Base-by-base conservation (phyloP, 2,888 invertebrate genomes). In the Plagodis pulveraria region DNA sequence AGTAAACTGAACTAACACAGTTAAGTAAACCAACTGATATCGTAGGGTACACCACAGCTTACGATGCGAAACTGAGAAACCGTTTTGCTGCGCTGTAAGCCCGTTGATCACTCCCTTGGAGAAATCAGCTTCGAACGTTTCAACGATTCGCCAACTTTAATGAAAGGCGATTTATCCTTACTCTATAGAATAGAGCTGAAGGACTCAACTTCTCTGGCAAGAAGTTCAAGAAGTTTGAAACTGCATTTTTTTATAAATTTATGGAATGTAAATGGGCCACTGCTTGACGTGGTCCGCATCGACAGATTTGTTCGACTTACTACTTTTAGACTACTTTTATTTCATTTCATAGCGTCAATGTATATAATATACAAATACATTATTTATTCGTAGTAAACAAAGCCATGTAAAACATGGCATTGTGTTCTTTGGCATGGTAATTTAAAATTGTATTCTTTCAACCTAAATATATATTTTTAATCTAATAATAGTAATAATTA, bases 151-250 rank as follows among this genome's bases (percentile, higher is more conserved):
- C 46, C 53, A 12, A 34, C 65, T 56, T 48, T 66, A 65, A 65
- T 70, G 63, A 67, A 66, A 64, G 49, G 50, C 60, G 66, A 67
- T 68, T 69, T 65, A 69, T 65, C 58, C 58, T 60, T 61, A 65
- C 58, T 65, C 67, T 54, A 69, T 63, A 52, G 67, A 62, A 50
- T 40, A 52, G 38, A 53, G 53, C 53, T 60, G 61, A 61, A 64
- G 59, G 44, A 62, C 44, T 53, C 43, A 56, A 62, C 55, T 62
- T 58, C 32, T 12, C 35, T 45, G 45, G 57, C 50, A 64, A 60
- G 62, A 66, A 64, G 56, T 63, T 62, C 47, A 58, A 47, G 46
- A 47, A 59, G 50, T 60, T 55, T n/a, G n/a, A 36, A 58, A 56
- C 63, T 63, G 61, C 57, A 62, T 55, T 60, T 50, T 35, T 50